Conservation (phyloP, 2,113 vertebrate genomes). For the Callithrix jacchus region DNA sequence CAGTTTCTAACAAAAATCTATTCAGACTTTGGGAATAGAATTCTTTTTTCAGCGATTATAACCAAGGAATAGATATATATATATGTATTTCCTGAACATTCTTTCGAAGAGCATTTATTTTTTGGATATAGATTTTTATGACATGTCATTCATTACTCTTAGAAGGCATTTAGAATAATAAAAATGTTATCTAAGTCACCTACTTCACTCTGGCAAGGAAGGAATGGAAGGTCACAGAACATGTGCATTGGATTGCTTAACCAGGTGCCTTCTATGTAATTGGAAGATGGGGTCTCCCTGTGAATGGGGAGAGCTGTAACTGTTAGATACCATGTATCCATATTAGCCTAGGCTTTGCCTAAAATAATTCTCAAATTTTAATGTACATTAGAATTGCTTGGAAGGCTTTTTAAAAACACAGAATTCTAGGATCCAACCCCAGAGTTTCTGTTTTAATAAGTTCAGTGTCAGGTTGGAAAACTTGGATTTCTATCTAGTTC, state of each 20-base stretch:
- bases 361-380: not conserved
- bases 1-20: not conserved
- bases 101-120: not conserved
- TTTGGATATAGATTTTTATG: not conserved
- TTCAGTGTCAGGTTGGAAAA: not conserved
- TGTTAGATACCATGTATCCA: not conserved
- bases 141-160: not conserved
- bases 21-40: not conserved
- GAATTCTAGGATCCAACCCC: not conserved
- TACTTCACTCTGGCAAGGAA: not conserved
- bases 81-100: not conserved
- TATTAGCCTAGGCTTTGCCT: not conserved
- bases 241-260: not conserved
- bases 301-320: not conserved
- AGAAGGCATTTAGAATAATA: not conserved
- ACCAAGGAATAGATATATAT: not conserved
- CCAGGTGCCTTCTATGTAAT: not conserved
- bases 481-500: not conserved
- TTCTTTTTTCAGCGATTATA: not conserved
- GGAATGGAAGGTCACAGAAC: not conserved
- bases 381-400: not conserved
- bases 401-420: not conserved
- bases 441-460: not conserved
- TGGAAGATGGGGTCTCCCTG: not conserved
- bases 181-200: not conserved